Evolutionary conservation across 2,797 vertebrate species (phyloP), one percentile per base, ranked within the genome.

Genomic region (Danio kyathit): DNA sequence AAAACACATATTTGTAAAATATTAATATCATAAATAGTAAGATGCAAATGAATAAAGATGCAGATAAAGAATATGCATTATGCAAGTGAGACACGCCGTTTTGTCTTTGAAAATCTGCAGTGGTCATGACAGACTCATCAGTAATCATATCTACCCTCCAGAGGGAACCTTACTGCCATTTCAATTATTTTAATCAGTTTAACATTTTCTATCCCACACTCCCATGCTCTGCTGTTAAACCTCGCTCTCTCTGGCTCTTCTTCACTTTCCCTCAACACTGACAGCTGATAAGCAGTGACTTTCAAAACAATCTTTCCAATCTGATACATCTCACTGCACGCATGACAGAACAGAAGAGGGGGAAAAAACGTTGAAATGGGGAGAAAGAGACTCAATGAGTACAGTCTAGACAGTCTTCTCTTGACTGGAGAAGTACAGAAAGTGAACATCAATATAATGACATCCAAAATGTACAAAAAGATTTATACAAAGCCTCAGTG

Each of bases 251-350:
- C 43, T 48, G 41, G 21, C 63, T 51, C 66, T 61, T 69, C 71
- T 7, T 56, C n/a, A 57, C 17, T 54, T 72, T 56, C 40, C 9
- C 54, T 63, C 51, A 16, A 49, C 72, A 52, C 56, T 77, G 80
- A 63, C 38, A 56, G 74, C 43, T 73, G 77, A 85, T 83, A 72
- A 86, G 29, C 79, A 21, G 41, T 69, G 8, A 82, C 82, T 87
- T 87, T 72, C 56, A 82, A 80, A 61, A 67, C 61, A 82, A 51
- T 76, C 44, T 54, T 64, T 66, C 46, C 73, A n/a, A 76, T 48
- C 56, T 74, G 81, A 87, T 83, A 74, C 59, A 87, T 87, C 69
- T 83, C 75, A 86, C 61, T 75, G 74, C 82, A 73, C 74, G 52
- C 79, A 57, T 76, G 74, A 56, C 81, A 81, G 76, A 60, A n/a